Percentiles rank a stretch among this genome's conserved stretches.
Evolutionary conservation across 23 tunicate genomes (phyloP).

Genomic region (Botrylloides violaceus): DNA sequence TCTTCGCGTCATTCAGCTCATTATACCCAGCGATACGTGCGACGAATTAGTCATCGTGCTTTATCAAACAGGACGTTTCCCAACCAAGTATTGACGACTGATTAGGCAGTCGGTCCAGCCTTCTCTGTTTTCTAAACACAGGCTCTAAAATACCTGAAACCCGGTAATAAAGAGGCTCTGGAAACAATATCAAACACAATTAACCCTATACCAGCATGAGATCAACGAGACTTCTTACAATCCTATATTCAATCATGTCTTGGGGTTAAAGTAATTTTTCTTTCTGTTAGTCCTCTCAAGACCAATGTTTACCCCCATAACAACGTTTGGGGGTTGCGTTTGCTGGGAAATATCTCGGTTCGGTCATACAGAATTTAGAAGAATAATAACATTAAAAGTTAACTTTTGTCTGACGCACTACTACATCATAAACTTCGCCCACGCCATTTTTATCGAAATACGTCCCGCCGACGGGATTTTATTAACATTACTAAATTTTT

Average conservation of each 20-base stretch:
- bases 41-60: constrained; percentile 1
- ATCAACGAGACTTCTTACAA: too few species aligned
- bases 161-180: constrained; percentile 15
- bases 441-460: not conserved
- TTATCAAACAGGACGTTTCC: constrained; percentile 3
- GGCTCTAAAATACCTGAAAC: constrained; percentile 17
- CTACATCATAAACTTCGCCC: not conserved
- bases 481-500: too few species aligned
- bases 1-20: not conserved
- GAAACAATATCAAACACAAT: constrained; percentile 13
- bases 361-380: not conserved
- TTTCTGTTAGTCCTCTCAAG: not conserved
- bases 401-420: not conserved
- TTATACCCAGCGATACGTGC: not conserved
- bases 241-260: too few species aligned
- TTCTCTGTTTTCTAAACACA: constrained; percentile 11
- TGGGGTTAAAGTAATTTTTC: constrained; percentile 8
- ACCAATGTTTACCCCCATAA: constrained; percentile 30
- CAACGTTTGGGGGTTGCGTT: constrained; percentile 5
- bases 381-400: constrained; percentile 1
- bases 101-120: constrained; percentile 8
- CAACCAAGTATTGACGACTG: constrained; percentile 10
- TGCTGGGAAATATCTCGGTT: constrained; percentile 11
- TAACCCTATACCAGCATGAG: not conserved
- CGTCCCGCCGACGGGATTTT: not conserved